Evolutionary conservation across 2,888 invertebrate species (phyloP).

Genomic region (Crepidodera aurea): DNA sequence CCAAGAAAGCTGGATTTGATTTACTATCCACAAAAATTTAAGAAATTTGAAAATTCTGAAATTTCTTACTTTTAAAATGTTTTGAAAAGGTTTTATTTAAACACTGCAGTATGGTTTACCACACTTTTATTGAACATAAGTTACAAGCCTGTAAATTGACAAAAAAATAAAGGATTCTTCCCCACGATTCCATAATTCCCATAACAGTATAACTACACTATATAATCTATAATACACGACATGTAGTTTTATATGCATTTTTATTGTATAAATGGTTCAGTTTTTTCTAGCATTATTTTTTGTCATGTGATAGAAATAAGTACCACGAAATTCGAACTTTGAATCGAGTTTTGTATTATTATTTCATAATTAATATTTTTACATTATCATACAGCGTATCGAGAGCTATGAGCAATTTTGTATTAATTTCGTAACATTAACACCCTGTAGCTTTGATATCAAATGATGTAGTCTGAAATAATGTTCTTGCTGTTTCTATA

Average conservation of each 20-base stretch:
- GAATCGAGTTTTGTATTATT: too few relatives aligned
- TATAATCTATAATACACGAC: constrained; percentile 33
- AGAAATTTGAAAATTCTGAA: background rate
- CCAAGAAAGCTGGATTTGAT: too few relatives aligned
- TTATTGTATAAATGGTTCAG: constrained; percentile 1
- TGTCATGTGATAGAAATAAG: background rate
- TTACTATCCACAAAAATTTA: too few relatives aligned
- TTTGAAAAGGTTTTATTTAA: constrained; percentile 13
- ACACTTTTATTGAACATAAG: constrained; percentile 40
- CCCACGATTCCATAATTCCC: constrained; percentile 16
- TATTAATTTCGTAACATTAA: too few relatives aligned
- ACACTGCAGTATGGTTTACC: constrained; percentile 9
- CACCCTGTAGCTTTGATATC: too few relatives aligned
- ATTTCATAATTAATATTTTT: too few relatives aligned
- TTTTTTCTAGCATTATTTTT: background rate
- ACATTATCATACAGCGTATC: too few relatives aligned
- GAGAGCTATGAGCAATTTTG: too few relatives aligned
- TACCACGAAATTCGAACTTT: too few relatives aligned
- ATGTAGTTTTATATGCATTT: constrained; percentile 25
- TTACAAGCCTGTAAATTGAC: constrained; percentile 43
- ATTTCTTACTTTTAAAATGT: background rate
- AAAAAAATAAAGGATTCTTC: constrained; percentile 37
- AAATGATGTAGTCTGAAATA: too few relatives aligned
- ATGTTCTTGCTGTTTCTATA: too few relatives aligned
- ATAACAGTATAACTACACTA: constrained; percentile 30